These are phyloP conservation scores for Pachymerium ferrugineum DNA, from an alignment of 2,888 invertebrate genomes.

Conservation along the genomic window DNA sequence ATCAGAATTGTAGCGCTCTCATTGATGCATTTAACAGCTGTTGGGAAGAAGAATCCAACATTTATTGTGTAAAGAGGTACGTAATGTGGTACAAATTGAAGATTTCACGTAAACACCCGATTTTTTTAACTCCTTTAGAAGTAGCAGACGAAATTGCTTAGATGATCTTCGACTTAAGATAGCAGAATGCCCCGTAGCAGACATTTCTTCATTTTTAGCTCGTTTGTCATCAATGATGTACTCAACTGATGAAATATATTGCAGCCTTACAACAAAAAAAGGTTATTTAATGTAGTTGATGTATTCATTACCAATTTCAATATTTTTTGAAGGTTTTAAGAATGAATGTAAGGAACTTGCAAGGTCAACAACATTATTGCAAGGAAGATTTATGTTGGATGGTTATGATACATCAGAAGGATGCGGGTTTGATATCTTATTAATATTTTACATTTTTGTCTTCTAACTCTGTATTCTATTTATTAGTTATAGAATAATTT, in stretches of 20 bases:
- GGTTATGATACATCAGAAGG: neutral
- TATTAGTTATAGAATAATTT: neutral
- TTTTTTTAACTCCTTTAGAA: neutral
- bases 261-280: neutral
- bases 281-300: neutral
- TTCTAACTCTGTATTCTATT: neutral
- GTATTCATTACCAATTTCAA: no score
- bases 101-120: no score
- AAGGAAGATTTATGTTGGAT: neutral
- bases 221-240: neutral
- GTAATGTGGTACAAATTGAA: no score
- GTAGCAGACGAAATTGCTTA: neutral
- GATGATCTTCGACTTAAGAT: neutral
- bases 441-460: neutral
- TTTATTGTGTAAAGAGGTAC: neutral
- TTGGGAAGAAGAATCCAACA: neutral
- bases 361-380: neutral
- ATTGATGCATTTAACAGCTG: neutral
- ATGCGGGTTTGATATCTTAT: neutral
- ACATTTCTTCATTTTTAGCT: neutral
- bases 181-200: neutral
- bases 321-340: neutral
- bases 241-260: neutral
- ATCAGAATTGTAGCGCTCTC: neutral
- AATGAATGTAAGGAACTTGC: neutral